Conservation (phyloP, 2,113 vertebrate genomes). For the Actinemys pallida region DNA sequence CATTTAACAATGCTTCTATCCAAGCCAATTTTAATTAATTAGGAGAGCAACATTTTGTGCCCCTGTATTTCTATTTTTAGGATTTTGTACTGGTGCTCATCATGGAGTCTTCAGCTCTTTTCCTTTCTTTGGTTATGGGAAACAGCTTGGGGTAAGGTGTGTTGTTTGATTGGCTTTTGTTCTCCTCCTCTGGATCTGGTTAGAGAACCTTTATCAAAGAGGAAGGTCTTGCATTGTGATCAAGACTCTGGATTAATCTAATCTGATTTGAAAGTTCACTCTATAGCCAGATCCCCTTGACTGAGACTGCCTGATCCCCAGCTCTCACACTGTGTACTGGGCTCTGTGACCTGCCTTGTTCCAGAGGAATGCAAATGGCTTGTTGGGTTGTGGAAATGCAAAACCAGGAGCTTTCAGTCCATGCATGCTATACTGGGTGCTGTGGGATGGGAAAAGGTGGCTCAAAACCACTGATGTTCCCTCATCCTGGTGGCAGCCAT, state of each 20-base stretch:
- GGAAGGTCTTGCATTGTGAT: constrained; percentile 51
- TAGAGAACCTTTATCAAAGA: constrained; percentile 58
- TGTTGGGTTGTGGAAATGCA: background rate
- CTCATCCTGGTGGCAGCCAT: background rate
- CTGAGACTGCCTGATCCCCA: background rate
- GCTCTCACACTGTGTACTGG: background rate
- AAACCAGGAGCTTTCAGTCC: background rate
- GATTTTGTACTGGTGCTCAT: constrained; percentile 37
- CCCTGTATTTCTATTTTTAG: background rate
- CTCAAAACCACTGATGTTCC: background rate
- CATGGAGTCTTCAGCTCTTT: constrained; percentile 59
- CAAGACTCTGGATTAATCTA: background rate
- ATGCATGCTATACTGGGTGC: background rate
- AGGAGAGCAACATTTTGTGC: background rate
- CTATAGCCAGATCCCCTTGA: background rate
- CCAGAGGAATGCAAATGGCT: background rate
- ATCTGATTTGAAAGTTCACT: background rate
- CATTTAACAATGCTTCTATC: background rate
- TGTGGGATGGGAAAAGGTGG: background rate
- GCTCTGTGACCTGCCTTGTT: constrained; percentile 30
- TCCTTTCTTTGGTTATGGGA: constrained; percentile 35
- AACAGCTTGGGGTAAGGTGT: background rate
- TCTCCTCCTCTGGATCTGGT: background rate
- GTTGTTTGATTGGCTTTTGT: constrained; percentile 55
- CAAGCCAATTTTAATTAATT: constrained; percentile 12